Conservation (phyloP, 1,140 invertebrate species). For the Panagrolaimus sp. region DNA sequence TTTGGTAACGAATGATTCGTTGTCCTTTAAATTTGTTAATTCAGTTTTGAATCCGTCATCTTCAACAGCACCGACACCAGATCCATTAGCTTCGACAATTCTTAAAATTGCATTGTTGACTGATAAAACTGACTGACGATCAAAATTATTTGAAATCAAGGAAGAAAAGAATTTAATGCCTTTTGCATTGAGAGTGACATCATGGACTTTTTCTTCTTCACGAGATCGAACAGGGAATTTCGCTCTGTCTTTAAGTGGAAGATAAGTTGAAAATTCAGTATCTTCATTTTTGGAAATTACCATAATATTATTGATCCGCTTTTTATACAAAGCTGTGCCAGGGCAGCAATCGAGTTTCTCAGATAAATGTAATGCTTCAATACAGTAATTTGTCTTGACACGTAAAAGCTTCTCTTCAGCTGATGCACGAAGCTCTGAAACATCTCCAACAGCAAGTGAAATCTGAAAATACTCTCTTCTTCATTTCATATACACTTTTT, state of each 20-base stretch:
- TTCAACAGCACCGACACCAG: constrained; percentile 27
- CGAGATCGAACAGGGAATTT: not conserved
- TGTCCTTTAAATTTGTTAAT: constrained; percentile 20
- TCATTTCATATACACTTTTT: not conserved
- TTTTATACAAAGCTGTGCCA: constrained; percentile 35
- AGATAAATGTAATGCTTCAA: constrained; percentile 43
- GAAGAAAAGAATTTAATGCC: not conserved
- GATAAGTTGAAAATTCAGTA: constrained; percentile 39
- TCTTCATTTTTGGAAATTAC: constrained; percentile 37
- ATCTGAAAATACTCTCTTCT: constrained; percentile 28
- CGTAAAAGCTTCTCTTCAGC: constrained; percentile 37
- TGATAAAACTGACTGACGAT: constrained; percentile 4
- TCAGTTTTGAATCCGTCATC: constrained; percentile 24
- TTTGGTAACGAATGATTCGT: constrained; percentile 30
- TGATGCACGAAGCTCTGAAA: constrained; percentile 32
- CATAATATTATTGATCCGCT: constrained; percentile 39
- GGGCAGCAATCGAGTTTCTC: constrained; percentile 22
- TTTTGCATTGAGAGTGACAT: not conserved
- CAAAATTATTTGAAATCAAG: not conserved
- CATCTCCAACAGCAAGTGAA: constrained; percentile 45
- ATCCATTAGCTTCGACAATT: constrained; percentile 30
- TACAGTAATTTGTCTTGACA: constrained; percentile 42
- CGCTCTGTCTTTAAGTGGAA: not conserved
- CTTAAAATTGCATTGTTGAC: constrained; percentile 14
- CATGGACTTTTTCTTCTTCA: not conserved